Evolutionary conservation across 2,113 vertebrate species (phyloP), one percentile per base, ranked within the genome.

Genomic region (Grus americana): DNA sequence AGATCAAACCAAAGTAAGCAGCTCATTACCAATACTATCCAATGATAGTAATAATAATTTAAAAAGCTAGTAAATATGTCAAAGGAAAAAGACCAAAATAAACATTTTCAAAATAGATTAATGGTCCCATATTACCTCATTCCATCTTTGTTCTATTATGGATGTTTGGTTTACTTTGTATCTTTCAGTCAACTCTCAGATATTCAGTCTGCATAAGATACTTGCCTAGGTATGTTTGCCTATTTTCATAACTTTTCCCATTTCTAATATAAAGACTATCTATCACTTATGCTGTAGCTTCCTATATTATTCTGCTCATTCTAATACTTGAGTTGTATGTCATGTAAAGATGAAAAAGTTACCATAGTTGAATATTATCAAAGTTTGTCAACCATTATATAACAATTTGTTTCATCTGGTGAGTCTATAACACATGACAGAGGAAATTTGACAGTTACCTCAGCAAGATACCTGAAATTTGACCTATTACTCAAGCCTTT

Each of bases 61-160:
- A 18, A 96, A 97, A 93, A 95, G 76, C 24, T 65, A 74, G 86
- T 67, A 42, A 90, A 74, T 86, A 81, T 80, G 83, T 95, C 62
- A 88, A 93, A 95, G 70, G 40, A 67, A 92, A 94, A 95, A 72
- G 47, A 95, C 74, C 23, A 89, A 94, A 79, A 96, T 75, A 92
- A 97, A 92, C 97, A 97, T 97, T 97, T 98, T 95, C 6, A 15
- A 32, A 92, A 89, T 84, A 79, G 96, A 96, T 92, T 94, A 96
- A 73, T 85, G 52, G 30, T 42, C 59, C 54, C 19, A 2, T 58
- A 62, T 40, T 84, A 93, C 44, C 76, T 85, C 73, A 85, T 73
- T 87, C 86, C 52, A 80, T 78, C 44, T 67, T 95, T 74, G 10
- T 93, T 88, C 55, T 95, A 23, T 68, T 81, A 73, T 47, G 73